phyloP scores from a whole-genome alignment of 2,113 vertebrate genomes.

The Tachycineta bicolor region DNA sequence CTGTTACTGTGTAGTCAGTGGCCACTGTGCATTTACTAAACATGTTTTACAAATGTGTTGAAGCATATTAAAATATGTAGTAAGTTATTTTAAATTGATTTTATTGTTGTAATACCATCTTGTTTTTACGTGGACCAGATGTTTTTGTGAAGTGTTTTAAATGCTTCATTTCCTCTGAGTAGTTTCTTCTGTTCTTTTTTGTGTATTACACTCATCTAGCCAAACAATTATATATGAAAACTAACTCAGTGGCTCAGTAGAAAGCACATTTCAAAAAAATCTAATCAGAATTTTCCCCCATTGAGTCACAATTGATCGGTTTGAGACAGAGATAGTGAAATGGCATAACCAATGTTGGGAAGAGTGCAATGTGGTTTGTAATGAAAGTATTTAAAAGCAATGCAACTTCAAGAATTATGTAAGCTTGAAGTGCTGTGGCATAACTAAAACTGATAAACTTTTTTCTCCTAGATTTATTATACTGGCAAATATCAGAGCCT shows the following conservation, averaged over 20 bases:
- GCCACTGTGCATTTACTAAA: background rate
- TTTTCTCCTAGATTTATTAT: constrained; percentile 89
- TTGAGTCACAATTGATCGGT: background rate
- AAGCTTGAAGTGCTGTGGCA: background rate
- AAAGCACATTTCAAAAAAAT: background rate
- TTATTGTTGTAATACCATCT: background rate
- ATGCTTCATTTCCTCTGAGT: background rate
- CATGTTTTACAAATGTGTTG: background rate
- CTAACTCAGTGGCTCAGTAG: background rate
- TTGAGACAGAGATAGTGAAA: background rate
- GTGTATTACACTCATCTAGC: background rate
- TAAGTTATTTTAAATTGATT: background rate
- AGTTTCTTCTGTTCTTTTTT: background rate
- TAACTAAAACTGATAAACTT: background rate
- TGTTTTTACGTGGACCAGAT: background rate
- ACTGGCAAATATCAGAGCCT: constrained; percentile 99
- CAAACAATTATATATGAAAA: background rate
- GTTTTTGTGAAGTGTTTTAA: background rate
- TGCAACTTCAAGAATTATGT: background rate
- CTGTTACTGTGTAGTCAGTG: background rate
- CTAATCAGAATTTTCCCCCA: background rate
- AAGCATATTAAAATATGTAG: background rate
- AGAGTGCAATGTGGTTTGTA: background rate
- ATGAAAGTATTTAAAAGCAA: background rate
- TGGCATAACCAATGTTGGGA: background rate